A percentile compares a stretch with the other conserved stretches of the same genome.
Conservation (phyloP, 2,113 vertebrate species). For the Centropus unirufus region DNA sequence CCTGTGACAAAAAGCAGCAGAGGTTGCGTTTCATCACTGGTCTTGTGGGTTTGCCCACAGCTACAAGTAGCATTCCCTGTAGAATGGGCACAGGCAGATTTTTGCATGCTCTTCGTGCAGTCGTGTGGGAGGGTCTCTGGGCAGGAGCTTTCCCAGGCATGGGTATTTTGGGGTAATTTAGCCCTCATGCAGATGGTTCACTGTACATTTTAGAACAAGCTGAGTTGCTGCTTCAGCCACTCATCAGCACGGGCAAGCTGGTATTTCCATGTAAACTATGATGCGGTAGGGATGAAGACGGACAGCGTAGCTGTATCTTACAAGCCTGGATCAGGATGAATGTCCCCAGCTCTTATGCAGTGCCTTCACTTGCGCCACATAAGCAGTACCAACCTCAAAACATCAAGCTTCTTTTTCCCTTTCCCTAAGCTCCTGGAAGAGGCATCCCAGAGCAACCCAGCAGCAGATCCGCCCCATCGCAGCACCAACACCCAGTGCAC, state of each 20-base stretch:
- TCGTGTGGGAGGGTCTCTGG: rapidly evolving
- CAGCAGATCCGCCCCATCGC: not conserved
- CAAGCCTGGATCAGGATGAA: not conserved
- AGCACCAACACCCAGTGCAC: rapidly evolving
- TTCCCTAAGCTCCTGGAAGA: not conserved
- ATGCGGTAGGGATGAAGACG: not conserved
- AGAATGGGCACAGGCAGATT: not conserved
- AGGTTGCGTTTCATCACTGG: not conserved
- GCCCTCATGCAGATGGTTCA: not conserved
- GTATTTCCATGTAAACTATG: not conserved
- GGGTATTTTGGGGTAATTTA: not conserved
- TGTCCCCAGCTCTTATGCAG: not conserved
- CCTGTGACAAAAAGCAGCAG: not conserved
- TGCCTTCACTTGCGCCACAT: not conserved
- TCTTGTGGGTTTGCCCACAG: not conserved
- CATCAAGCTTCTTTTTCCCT: not conserved
- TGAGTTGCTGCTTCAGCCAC: not conserved
- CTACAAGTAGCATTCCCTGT: not conserved
- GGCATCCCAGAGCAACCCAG: not conserved
- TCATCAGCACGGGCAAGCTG: rapidly evolving
- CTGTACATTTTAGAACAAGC: not conserved
- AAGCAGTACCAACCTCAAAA: not conserved
- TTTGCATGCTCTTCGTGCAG: not conserved
- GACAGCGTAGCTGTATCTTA: not conserved
- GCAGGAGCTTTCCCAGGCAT: not conserved